Conservation (phyloP, 2,797 vertebrate genomes). For the Bucorvus abyssinicus region DNA sequence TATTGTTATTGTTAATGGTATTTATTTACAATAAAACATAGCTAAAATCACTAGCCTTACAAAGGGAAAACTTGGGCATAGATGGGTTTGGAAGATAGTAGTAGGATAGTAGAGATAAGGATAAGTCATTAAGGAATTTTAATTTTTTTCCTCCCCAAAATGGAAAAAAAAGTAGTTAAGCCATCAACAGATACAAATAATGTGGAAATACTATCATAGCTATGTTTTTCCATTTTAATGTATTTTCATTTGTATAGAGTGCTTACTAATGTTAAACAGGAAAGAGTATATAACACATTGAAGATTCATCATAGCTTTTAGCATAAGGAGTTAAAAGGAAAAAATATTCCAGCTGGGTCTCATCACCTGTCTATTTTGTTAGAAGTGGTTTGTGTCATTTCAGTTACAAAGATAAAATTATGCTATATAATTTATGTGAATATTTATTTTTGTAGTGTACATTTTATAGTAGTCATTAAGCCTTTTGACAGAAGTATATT, state of each 20-base stretch:
- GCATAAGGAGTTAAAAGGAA: conserved; percentile 90
- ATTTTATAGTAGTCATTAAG: conserved; percentile 99
- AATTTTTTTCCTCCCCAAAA: no score
- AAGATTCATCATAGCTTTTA: conserved; percentile 94
- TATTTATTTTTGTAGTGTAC: conserved; percentile 99
- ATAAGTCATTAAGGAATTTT: no score
- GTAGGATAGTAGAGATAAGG: no score
- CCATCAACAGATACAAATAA: neutral
- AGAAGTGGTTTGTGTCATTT: conserved; percentile 93
- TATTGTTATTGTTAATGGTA: conserved; percentile 19
- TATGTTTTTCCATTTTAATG: conserved; percentile 93
- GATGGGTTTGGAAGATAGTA: neutral
- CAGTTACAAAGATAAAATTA: conserved; percentile 99
- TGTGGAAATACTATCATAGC: conserved; percentile 87
- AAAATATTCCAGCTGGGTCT: conserved; percentile 89
- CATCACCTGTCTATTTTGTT: conserved; percentile 85
- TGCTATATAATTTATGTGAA: conserved; percentile 99
- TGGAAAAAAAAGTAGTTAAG: neutral
- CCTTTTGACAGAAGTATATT: conserved; percentile 99
- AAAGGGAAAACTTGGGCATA: conserved; percentile 8
- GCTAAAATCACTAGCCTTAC: neutral
- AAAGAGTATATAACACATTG: conserved; percentile 99
- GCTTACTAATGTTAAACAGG: conserved; percentile 99
- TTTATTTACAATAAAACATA: conserved; percentile 20
- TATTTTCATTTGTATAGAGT: neutral